Percentiles rank a stretch among this genome's conserved stretches.
These are phyloP conservation scores for Ferdinandea cuprea DNA, from an alignment of 2,888 invertebrate species.

Conservation along the genomic window DNA sequence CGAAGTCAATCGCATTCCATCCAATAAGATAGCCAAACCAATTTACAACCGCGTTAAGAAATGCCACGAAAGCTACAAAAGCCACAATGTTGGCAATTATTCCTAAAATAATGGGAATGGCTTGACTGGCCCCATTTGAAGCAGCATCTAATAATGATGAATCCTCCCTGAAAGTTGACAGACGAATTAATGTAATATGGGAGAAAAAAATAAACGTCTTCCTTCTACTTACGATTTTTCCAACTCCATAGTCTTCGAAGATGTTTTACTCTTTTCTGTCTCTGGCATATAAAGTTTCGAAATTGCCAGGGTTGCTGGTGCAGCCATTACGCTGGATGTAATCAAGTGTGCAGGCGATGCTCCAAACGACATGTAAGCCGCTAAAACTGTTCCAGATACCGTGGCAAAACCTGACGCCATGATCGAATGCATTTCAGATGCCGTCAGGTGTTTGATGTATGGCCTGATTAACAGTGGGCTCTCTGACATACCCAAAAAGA, in stretches of 20 bases:
- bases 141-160: conserved; percentile 95
- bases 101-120: conserved; percentile 91
- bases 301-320: conserved; percentile 95
- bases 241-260: conserved; percentile 89
- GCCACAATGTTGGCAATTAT: conserved; percentile 96
- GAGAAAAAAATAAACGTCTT: neutral
- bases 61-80: conserved; percentile 93
- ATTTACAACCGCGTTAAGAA: conserved; percentile 90
- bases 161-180: conserved; percentile 86
- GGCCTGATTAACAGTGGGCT: conserved; percentile 94
- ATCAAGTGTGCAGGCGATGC: conserved; percentile 94
- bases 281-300: conserved; percentile 97
- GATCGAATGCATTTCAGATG: conserved; percentile 95
- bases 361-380: conserved; percentile 95
- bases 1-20: conserved; percentile 85
- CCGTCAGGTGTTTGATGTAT: conserved; percentile 91
- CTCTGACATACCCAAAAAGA: conserved; percentile 97
- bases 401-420: conserved; percentile 98
- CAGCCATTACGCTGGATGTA: conserved; percentile 97
- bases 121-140: conserved; percentile 92
- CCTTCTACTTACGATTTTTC: conserved; percentile 86
- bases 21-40: conserved; percentile 94
- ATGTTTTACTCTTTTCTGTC: conserved; percentile 90
- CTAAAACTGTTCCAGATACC: conserved; percentile 96
- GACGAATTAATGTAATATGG: no score